These are phyloP conservation scores for Candoia aspera DNA, from an alignment of 2,113 vertebrate genomes.

Conservation along the genomic window DNA sequence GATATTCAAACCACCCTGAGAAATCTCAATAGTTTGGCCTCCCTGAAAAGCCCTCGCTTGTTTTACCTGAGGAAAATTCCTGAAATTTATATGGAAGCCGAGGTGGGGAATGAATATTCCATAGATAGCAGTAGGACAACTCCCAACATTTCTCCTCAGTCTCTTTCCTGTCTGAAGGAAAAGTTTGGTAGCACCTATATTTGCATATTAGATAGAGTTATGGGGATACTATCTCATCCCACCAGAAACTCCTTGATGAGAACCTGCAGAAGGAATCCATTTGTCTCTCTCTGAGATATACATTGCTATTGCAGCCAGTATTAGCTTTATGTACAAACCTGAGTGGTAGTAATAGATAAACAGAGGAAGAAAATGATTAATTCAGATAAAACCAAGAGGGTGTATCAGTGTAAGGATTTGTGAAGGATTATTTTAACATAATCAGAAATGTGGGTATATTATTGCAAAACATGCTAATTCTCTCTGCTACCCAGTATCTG, in stretches of 20 bases:
- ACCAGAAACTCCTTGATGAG: background rate
- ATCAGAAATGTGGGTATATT: background rate
- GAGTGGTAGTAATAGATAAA: background rate
- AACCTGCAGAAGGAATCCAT: background rate
- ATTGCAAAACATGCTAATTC: background rate
- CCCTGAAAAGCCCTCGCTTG: background rate
- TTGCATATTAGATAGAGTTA: background rate
- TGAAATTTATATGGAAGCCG: background rate
- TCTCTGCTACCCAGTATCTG: background rate
- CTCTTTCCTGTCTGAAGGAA: background rate
- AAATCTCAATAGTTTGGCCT: background rate
- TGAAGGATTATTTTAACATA: background rate
- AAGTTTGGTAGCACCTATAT: background rate
- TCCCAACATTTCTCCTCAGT: background rate
- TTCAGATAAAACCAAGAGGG: background rate
- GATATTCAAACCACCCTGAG: background rate
- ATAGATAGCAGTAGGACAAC: background rate
- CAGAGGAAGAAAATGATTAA: background rate
- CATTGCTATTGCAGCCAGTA: background rate
- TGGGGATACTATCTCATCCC: background rate
- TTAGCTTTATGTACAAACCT: background rate
- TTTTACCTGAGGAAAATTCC: background rate
- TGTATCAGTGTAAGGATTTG: background rate
- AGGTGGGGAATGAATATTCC: background rate
- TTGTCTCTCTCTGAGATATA: background rate